Evolutionary conservation across 2,888 invertebrate species (phyloP).

Genomic region (Sphaerophoria rueppellii): DNA sequence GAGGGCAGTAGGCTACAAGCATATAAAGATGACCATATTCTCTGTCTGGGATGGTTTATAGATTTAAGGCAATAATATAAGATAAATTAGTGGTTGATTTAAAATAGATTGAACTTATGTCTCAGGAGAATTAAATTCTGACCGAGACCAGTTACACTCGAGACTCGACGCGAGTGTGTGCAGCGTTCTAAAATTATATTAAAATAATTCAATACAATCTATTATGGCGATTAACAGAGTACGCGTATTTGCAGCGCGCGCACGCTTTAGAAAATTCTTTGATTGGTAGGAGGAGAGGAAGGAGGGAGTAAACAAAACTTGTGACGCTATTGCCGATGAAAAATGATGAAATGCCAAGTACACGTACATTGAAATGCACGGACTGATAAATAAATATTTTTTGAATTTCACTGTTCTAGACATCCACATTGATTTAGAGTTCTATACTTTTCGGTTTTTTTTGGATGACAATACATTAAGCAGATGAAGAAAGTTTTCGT

Average conservation of each 20-base stretch:
- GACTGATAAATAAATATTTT: slow-evolving; percentile 52
- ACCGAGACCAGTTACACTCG: slow-evolving; percentile 16
- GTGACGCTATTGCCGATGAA: slow-evolving; percentile 66
- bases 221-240: slow-evolving; percentile 56
- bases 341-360: slow-evolving; percentile 63
- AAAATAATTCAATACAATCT: slow-evolving; percentile 70
- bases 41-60: slow-evolving; percentile 27
- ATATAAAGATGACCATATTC: slow-evolving; percentile 27
- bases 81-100: slow-evolving; percentile 73
- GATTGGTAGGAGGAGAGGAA: too few relatives aligned
- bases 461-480: slow-evolving; percentile 49
- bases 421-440: slow-evolving; percentile 37
- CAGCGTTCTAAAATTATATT: slow-evolving; percentile 67
- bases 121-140: slow-evolving; percentile 37
- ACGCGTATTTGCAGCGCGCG: neutral
- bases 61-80: slow-evolving; percentile 67
- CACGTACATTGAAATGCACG: slow-evolving; percentile 50
- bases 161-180: slow-evolving; percentile 39
- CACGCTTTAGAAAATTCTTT: too few relatives aligned
- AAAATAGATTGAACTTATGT: slow-evolving; percentile 72
- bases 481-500: too few relatives aligned
- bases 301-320: slow-evolving; percentile 13
- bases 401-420: slow-evolving; percentile 32
- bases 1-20: neutral
- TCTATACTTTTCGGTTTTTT: neutral